Evolutionary conservation across 2,888 invertebrate species (phyloP), one percentile per base, ranked within the genome.

Genomic region (Heliconius hortense): DNA sequence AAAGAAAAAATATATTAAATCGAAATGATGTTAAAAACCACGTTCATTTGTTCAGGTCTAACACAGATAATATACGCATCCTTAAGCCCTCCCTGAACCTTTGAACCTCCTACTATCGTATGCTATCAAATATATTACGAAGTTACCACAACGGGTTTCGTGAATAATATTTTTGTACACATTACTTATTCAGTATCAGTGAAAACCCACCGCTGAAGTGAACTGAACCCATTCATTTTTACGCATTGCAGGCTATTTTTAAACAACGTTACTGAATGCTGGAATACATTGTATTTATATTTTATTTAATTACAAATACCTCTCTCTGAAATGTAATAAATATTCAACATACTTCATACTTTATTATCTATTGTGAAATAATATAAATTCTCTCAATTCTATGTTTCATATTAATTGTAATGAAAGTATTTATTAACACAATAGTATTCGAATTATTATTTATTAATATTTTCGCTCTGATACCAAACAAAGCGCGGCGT

Each of bases 151-250:
- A 63, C 26, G 31, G 4, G 11, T 10, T 31, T 11, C 11, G 31
- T 21, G 31, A 31, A 63, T 63, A 31, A 63, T 63, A 63, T 39
- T 35, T 35, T 39, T 31, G 31, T 1, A 11, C 31, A 35, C 64
- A 64, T 64, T 13, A 64, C 31, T 64, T 64, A 64, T 64, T 64
- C 64, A 35, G n/a, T 35, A 64, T 35, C 64, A 64, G 64, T n/a
- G n/a, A 35, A 59, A 64, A 64, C n/a, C 62, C 35, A 64, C 64
- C n/a, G 64, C 21, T 39, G n/a, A 15, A 24, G 64, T 64, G n/a
- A 64, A 39, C 64, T 64, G 64, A 24, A 64, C n/a, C 64, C 39
- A 64, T 64, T 24, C 35, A 11, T 39, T 35, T 35, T 35, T 64
- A 39, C 64, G 64, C 64, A 64, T 64, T 64, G 64, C 64, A 64